phyloP scores from a whole-genome alignment of 2,113 vertebrate genomes.

The Chlorodrepanis virens region DNA sequence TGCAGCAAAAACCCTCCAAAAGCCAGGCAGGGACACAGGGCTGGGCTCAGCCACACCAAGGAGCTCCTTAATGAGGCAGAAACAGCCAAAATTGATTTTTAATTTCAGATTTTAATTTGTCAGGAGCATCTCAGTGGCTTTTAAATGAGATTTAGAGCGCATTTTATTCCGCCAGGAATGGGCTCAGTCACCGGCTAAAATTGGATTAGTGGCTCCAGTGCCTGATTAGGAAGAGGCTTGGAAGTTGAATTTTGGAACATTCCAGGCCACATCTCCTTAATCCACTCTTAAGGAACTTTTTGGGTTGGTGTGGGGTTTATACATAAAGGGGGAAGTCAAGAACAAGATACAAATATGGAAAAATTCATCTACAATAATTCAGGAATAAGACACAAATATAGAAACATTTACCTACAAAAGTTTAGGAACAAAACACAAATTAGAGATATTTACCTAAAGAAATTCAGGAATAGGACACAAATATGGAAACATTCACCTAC shows the following conservation, averaged over 20 bases:
- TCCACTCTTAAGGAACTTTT: not conserved
- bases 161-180: not conserved
- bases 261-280: not conserved
- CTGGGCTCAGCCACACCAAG: not conserved
- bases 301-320: not conserved
- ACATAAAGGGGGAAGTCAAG: not conserved
- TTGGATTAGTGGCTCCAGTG: conserved; percentile 27
- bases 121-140: not conserved
- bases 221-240: not conserved
- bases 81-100: conserved; percentile 34
- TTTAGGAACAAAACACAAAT: not conserved
- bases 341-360: not conserved
- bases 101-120: conserved; percentile 53
- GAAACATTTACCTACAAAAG: not conserved
- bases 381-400: not conserved
- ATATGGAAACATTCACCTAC: fast-evolving
- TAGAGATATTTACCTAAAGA: too few species aligned
- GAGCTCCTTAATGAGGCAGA: not conserved
- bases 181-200: conserved; percentile 11
- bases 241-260: not conserved
- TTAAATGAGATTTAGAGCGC: conserved; percentile 3
- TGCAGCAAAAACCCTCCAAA: not conserved
- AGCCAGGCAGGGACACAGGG: fast-evolving
- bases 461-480: not conserved
- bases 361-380: not conserved